Conservation (phyloP, 2,113 vertebrate species). For the Dicentrarchus labrax region DNA sequence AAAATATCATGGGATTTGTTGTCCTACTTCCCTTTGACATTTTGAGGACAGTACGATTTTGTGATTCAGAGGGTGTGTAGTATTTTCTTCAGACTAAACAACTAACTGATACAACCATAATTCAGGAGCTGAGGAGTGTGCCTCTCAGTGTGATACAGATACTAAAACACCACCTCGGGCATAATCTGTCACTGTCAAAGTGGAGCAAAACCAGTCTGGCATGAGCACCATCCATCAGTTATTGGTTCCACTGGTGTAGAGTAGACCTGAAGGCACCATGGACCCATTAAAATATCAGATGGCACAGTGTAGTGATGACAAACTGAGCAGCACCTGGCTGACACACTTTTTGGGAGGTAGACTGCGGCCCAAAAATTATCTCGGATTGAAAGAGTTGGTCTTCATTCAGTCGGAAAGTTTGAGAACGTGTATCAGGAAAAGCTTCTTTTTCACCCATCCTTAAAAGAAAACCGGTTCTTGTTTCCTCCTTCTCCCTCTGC, state of each 20-base stretch:
- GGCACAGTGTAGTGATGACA: conserved; percentile 31
- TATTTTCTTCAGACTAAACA: background rate
- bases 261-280: conserved; percentile 25
- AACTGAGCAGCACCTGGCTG: conserved; percentile 21
- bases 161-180: background rate
- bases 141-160: background rate
- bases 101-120: background rate
- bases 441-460: background rate
- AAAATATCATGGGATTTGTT: background rate
- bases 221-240: conserved; percentile 3
- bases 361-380: conserved; percentile 17
- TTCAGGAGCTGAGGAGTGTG: background rate
- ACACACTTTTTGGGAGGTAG: conserved; percentile 8
- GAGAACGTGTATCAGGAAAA: background rate
- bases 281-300: conserved; percentile 55
- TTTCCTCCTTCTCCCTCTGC: conserved; percentile 4
- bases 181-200: conserved; percentile 1
- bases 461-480: background rate
- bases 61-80: background rate
- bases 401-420: background rate
- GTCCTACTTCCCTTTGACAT: background rate
- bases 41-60: background rate
- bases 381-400: background rate
- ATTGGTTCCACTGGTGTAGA: conserved; percentile 27
- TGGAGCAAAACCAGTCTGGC: background rate